phyloP scores from a whole-genome alignment of 1,140 invertebrate genomes.

The Brachionus asplanchnoidis region DNA sequence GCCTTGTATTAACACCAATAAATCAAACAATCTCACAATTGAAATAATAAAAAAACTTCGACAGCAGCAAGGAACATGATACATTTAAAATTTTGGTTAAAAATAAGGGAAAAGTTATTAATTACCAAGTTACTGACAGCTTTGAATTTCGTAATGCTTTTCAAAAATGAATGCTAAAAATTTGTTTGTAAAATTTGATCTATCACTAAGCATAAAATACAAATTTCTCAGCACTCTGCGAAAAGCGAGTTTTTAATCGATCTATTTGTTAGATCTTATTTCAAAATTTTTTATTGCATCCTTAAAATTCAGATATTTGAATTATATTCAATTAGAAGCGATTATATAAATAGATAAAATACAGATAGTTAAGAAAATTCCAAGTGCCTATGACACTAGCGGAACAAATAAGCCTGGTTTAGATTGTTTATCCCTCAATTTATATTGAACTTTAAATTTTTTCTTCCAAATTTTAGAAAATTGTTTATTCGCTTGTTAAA shows the following conservation, averaged over 20 bases:
- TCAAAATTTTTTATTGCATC: not conserved
- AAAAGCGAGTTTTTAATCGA: not conserved
- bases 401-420: not conserved
- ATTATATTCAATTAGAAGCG: not conserved
- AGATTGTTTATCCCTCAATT: not conserved
- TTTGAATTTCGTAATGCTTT: not conserved
- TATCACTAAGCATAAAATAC: conserved; percentile 18
- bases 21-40: not conserved
- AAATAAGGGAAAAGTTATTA: not conserved
- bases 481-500: not conserved
- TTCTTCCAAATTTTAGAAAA: not conserved
- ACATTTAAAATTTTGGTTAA: not conserved
- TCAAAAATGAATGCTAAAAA: conserved; percentile 24
- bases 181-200: conserved; percentile 31
- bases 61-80: not conserved
- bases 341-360: not conserved
- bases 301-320: not conserved
- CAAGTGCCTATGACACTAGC: not conserved
- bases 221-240: not conserved
- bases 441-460: not conserved
- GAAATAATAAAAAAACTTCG: not conserved
- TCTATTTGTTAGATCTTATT: conserved; percentile 10
- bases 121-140: conserved; percentile 22
- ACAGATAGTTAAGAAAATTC: not conserved
- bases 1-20: not conserved